These are phyloP conservation scores for Aphaenogaster ashmeadi DNA, from an alignment of 1,140 invertebrate genomes.

Conservation along the genomic window DNA sequence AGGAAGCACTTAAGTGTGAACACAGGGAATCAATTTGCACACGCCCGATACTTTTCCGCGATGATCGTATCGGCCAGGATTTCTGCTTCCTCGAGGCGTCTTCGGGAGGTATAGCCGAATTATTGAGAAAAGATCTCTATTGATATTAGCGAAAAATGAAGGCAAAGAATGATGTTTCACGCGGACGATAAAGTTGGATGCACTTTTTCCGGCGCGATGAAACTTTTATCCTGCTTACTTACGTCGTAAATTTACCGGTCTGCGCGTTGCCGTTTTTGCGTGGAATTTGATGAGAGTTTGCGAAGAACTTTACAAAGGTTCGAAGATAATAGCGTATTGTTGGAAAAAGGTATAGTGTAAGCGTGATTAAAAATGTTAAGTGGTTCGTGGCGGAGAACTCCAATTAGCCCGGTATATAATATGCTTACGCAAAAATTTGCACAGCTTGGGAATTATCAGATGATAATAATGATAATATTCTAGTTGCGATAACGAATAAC, in stretches of 20 bases:
- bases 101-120: neutral
- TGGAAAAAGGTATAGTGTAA: neutral
- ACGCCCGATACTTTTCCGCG: constrained; percentile 34
- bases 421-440: constrained; percentile 6
- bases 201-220: constrained; percentile 23
- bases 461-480: constrained; percentile 32
- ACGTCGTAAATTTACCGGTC: constrained; percentile 35
- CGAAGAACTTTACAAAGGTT: constrained; percentile 31
- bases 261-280: constrained; percentile 1
- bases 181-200: constrained; percentile 32
- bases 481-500: neutral
- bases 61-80: neutral
- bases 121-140: constrained; percentile 55
- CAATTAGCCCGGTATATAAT: constrained; percentile 6
- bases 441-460: neutral
- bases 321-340: constrained; percentile 23
- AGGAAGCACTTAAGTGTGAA: constrained; percentile 77
- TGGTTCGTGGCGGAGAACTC: neutral
- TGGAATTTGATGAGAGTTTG: constrained; percentile 41
- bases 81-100: neutral
- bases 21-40: constrained; percentile 79
- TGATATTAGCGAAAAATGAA: constrained; percentile 59
- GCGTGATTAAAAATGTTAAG: constrained; percentile 52
- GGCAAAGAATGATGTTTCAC: constrained; percentile 23
- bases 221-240: constrained; percentile 60